Evolutionary conservation across 2,888 invertebrate species (phyloP).

Genomic region (Ctena decussata): DNA sequence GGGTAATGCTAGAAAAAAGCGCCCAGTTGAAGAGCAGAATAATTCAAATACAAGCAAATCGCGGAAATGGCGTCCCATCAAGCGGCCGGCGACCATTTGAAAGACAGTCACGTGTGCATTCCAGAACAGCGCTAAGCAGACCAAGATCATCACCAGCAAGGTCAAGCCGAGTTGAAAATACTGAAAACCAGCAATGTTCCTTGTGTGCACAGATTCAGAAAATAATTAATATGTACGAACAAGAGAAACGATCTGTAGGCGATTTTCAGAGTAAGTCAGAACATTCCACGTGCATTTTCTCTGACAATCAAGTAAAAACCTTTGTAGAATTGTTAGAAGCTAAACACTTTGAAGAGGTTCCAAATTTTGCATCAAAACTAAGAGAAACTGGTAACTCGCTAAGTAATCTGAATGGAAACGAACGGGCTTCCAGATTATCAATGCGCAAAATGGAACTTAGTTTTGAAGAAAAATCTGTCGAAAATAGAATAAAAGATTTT

Average conservation of each 20-base stretch:
- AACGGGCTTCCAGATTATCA: slow-evolving; percentile 20
- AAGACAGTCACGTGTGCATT: neutral
- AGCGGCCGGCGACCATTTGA: neutral
- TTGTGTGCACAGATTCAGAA: slow-evolving; percentile 49
- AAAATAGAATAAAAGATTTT: slow-evolving; percentile 44
- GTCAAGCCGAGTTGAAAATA: neutral
- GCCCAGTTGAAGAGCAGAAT: slow-evolving; percentile 37
- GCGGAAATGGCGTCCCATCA: neutral
- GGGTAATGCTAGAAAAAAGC: slow-evolving; percentile 40
- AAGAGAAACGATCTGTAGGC: neutral
- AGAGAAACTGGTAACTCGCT: slow-evolving; percentile 10
- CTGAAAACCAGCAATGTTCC: slow-evolving; percentile 1
- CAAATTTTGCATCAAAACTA: slow-evolving; percentile 36
- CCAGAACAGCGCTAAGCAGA: neutral
- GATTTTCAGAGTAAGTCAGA: neutral
- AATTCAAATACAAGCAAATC: slow-evolving; percentile 19
- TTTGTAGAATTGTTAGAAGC: slow-evolving; percentile 54
- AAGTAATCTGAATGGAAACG: neutral
- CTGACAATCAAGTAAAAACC: slow-evolving; percentile 42
- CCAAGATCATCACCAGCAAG: neutral
- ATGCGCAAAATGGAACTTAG: slow-evolving; percentile 21
- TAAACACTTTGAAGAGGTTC: slow-evolving; percentile 42
- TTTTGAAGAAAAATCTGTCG: slow-evolving; percentile 26
- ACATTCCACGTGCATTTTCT: slow-evolving; percentile 59
- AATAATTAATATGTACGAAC: slow-evolving; percentile 41